A percentile compares a stretch with the other conserved stretches of the same genome.
Conservation (phyloP, 2,888 invertebrate genomes). For the Netelia inedita region DNA sequence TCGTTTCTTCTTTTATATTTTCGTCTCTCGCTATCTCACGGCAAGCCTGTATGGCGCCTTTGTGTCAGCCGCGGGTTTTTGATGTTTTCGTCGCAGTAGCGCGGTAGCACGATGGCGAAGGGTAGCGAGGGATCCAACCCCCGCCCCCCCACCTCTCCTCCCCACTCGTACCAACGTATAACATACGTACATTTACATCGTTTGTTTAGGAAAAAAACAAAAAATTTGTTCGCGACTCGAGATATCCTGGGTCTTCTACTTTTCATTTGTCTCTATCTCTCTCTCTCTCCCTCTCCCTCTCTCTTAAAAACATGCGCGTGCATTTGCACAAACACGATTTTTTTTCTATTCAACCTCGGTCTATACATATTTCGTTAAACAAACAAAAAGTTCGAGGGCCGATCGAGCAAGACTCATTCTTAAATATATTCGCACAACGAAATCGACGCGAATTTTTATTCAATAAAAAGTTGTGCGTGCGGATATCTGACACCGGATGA, state of each 20-base stretch:
- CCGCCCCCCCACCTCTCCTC: too few species aligned
- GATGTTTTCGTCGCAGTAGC: conserved; percentile 75
- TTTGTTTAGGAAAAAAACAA: conserved; percentile 54
- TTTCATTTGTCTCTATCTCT: neutral
- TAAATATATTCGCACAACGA: too few species aligned
- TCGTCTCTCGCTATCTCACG: conserved; percentile 42
- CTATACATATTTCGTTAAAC: too few species aligned
- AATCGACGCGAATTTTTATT: too few species aligned
- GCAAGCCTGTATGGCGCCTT: conserved; percentile 74
- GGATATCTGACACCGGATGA: neutral
- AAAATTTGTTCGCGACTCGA: conserved; percentile 56
- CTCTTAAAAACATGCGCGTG: neutral
- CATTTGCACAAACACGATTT: neutral
- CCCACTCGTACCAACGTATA: neutral
- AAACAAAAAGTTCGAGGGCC: too few species aligned
- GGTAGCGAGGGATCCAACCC: neutral
- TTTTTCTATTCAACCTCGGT: neutral
- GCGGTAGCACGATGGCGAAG: conserved; percentile 8
- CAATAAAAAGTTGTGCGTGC: too few species aligned
- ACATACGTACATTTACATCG: conserved; percentile 7
- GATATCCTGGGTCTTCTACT: conserved; percentile 34
- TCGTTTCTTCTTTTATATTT: conserved; percentile 56
- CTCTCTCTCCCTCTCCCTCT: neutral
- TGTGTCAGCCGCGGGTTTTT: conserved; percentile 79
- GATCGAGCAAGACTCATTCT: too few species aligned